These are phyloP conservation scores for Galerucella nymphaeae DNA, from an alignment of 2,888 invertebrate genomes.

Conservation along the genomic window DNA sequence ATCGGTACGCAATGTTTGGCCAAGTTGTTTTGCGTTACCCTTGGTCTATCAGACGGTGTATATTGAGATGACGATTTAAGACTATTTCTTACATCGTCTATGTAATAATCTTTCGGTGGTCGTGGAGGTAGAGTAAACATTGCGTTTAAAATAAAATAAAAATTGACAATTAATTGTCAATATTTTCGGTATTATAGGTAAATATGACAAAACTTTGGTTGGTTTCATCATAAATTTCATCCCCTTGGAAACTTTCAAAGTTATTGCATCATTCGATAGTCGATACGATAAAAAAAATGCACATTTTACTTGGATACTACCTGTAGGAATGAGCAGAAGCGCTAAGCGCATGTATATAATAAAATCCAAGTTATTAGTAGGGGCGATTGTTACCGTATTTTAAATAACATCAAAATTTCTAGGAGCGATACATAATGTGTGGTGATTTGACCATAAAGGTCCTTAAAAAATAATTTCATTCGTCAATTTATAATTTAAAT, in stretches of 20 bases:
- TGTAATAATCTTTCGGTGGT: conserved; percentile 59
- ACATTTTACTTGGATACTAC: background rate
- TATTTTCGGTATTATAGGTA: background rate
- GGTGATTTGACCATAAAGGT: background rate
- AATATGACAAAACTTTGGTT: background rate
- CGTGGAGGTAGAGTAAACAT: conserved; percentile 61
- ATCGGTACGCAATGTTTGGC: conserved; percentile 67
- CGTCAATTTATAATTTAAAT: too few species aligned
- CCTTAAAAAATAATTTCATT: too few species aligned
- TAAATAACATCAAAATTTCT: background rate
- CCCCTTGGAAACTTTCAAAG: background rate
- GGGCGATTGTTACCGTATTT: background rate
- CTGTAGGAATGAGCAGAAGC: background rate
- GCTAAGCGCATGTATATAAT: background rate
- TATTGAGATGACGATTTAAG: conserved; percentile 63
- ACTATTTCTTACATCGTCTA: conserved; percentile 54
- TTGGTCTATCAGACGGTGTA: conserved; percentile 64
- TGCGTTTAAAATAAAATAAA: conserved; percentile 28
- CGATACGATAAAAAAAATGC: background rate
- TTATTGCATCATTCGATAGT: conserved; percentile 4
- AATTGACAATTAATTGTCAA: background rate
- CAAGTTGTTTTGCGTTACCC: conserved; percentile 66
- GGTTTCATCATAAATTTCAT: background rate
- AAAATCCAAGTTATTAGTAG: background rate
- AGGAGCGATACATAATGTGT: too few species aligned